Percentiles rank a stretch among this genome's conserved stretches.
Evolutionary conservation across 1,140 invertebrate species (phyloP).

Genomic region (Lineus longissimus): DNA sequence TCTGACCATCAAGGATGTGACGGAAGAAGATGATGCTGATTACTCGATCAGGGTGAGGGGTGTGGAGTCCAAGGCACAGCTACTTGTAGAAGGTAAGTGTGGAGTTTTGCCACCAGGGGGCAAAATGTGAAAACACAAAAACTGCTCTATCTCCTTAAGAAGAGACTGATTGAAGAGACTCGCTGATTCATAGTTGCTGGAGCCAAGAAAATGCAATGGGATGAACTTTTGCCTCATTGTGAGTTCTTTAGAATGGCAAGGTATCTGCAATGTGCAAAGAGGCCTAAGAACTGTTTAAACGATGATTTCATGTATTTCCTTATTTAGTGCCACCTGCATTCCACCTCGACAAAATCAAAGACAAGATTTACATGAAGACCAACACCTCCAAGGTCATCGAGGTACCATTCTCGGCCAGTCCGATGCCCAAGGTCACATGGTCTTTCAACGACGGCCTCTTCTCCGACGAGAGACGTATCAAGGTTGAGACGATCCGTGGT

Average conservation of each 20-base stretch:
- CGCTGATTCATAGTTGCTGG: too few relatives aligned
- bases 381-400: conserved; percentile 48
- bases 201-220: too few relatives aligned
- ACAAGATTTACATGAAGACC: conserved; percentile 41
- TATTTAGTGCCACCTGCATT: conserved; percentile 48
- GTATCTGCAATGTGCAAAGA: too few relatives aligned
- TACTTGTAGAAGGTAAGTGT: conserved; percentile 86
- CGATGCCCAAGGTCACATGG: conserved; percentile 90
- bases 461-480: conserved; percentile 67
- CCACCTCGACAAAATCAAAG: conserved; percentile 41
- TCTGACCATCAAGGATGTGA: conserved; percentile 85
- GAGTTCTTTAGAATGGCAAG: too few relatives aligned
- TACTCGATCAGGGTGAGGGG: conserved; percentile 58
- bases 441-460: conserved; percentile 74
- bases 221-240: too few relatives aligned
- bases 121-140: too few relatives aligned
- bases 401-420: conserved; percentile 67
- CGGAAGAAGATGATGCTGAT: conserved; percentile 74
- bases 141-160: too few relatives aligned
- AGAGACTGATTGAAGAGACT: too few relatives aligned
- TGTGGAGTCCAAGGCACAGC: conserved; percentile 61
- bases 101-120: too few relatives aligned
- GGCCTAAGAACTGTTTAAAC: too few relatives aligned
- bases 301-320: too few relatives aligned
- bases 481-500: conserved; percentile 77